Percentiles rank a stretch among this genome's conserved stretches.
These are phyloP conservation scores for Hylyphantes graminicola DNA, from an alignment of 1,140 invertebrate genomes.

Conservation along the genomic window DNA sequence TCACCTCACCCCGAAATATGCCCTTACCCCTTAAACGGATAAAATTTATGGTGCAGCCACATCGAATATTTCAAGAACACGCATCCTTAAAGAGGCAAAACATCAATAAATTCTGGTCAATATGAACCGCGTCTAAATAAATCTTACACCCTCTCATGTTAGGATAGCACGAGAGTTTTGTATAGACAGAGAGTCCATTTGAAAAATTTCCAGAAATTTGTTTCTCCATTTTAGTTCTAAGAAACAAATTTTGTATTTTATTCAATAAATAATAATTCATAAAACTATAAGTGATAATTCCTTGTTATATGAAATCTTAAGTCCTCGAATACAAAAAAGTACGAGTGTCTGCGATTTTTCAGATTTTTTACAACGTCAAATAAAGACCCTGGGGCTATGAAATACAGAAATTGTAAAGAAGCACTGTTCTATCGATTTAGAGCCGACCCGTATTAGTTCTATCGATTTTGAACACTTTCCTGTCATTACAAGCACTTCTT, in stretches of 20 bases:
- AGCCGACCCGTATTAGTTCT: constrained; percentile 9
- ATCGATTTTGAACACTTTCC: constrained; percentile 37
- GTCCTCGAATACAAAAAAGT: no score
- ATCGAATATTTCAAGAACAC: constrained; percentile 19
- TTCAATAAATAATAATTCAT: no score
- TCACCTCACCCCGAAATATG: neutral
- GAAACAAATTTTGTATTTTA: no score
- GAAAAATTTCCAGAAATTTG: no score
- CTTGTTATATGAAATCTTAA: no score
- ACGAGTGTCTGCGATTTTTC: no score
- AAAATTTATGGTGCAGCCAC: constrained; percentile 9
- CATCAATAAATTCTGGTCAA: constrained; percentile 39
- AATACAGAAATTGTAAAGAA: neutral
- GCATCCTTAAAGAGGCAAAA: constrained; percentile 7
- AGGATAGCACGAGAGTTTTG: constrained; percentile 18
- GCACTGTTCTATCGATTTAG: constrained; percentile 29
- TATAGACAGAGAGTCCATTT: no score
- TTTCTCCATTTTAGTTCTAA: no score
- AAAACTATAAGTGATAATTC: no score
- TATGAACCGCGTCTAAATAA: constrained; percentile 26
- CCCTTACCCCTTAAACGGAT: constrained; percentile 14
- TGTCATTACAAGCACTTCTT: constrained; percentile 6
- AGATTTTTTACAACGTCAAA: no score
- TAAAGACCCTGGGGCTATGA: no score
- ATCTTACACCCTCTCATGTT: constrained; percentile 10